Conservation (phyloP, 1,140 invertebrate genomes). For the Homarus americanus region DNA sequence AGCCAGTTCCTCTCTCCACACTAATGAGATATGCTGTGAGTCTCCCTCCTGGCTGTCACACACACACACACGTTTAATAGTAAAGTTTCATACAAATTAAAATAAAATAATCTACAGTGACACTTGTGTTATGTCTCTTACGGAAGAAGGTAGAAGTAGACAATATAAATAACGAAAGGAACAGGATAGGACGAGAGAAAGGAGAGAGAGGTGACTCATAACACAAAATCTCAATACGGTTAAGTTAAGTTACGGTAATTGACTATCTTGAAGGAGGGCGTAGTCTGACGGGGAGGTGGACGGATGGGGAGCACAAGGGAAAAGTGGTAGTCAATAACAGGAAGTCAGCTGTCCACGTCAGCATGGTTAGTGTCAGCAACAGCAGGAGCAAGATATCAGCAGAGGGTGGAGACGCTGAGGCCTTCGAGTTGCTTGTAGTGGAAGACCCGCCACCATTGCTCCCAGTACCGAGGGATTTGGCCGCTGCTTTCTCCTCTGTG, state of each 20-base stretch:
- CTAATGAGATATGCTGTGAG: too few relatives aligned
- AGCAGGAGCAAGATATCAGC: not conserved
- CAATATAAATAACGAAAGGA: not conserved
- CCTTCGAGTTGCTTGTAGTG: not conserved
- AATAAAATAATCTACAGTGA: too few relatives aligned
- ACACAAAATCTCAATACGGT: not conserved
- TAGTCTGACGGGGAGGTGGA: not conserved
- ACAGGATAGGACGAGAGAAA: not conserved
- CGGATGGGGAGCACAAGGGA: not conserved
- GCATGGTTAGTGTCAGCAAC: not conserved
- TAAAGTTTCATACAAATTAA: too few relatives aligned
- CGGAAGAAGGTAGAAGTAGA: not conserved
- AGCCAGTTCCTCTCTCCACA: too few relatives aligned
- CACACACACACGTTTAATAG: too few relatives aligned
- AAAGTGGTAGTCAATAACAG: not conserved
- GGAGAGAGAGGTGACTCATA: too few relatives aligned
- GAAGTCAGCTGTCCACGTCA: not conserved
- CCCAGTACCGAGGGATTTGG: constrained; percentile 19
- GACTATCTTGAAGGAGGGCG: not conserved
- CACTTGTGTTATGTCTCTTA: too few relatives aligned
- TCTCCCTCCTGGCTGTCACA: too few relatives aligned
- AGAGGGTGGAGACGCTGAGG: not conserved
- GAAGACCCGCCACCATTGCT: constrained; percentile 24
- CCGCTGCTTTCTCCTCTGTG: constrained; percentile 35
- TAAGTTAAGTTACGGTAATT: not conserved